These are phyloP conservation scores for Drosophila bunnanda DNA, from an alignment of 2,888 invertebrate species.

Conservation along the genomic window DNA sequence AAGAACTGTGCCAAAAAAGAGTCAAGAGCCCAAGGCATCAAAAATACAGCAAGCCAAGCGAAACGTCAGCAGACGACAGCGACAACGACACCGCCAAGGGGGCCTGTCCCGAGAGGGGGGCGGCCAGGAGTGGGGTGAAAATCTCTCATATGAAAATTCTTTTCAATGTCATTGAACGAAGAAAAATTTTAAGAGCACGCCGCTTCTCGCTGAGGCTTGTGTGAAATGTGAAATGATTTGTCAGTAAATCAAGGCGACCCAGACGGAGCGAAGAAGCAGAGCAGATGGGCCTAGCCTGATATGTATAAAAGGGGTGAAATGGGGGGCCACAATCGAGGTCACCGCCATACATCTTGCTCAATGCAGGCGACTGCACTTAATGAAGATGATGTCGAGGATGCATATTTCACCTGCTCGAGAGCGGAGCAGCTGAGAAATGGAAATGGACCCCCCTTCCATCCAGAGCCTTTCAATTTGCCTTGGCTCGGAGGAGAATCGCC, in stretches of 20 bases:
- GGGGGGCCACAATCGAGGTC: conserved; percentile 26
- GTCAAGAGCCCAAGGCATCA: neutral
- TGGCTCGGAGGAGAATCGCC: conserved; percentile 18
- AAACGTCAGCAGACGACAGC: conserved; percentile 55
- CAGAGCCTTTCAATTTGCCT: conserved; percentile 58
- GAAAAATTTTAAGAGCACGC: conserved; percentile 69
- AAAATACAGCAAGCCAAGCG: conserved; percentile 47
- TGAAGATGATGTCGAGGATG: conserved; percentile 62
- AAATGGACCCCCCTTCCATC: conserved; percentile 20
- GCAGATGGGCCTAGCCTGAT: conserved; percentile 12
- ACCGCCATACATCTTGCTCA: conserved; percentile 52
- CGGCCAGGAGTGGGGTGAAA: neutral
- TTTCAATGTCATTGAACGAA: conserved; percentile 78
- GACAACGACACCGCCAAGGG: conserved; percentile 25
- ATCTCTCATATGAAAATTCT: conserved; percentile 58
- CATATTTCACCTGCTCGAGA: conserved; percentile 34
- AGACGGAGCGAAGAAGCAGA: conserved; percentile 17
- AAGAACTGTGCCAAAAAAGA: conserved; percentile 54
- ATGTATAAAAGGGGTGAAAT: conserved; percentile 5
- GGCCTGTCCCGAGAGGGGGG: neutral
- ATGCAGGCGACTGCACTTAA: conserved; percentile 55
- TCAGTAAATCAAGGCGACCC: conserved; percentile 67
- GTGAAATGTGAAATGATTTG: conserved; percentile 72
- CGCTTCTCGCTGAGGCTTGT: conserved; percentile 33
- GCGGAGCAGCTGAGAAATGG: neutral